phyloP scores from a whole-genome alignment of 2,797 vertebrate genomes.

The Cuniculus paca region DNA sequence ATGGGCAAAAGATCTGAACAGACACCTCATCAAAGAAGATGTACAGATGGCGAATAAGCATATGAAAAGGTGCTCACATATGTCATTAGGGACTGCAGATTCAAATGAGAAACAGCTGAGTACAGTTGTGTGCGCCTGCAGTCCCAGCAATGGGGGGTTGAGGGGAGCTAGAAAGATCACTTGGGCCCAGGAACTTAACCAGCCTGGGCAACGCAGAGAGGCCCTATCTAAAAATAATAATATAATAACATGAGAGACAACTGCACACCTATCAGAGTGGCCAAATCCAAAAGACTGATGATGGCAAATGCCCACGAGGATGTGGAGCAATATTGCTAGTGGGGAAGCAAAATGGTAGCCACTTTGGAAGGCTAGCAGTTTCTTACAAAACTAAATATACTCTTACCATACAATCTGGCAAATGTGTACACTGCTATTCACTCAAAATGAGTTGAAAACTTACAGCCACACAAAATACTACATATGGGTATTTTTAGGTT shows the following conservation, averaged over 20 bases:
- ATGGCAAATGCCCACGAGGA: background rate
- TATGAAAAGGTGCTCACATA: background rate
- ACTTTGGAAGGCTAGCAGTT: background rate
- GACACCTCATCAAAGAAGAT: constrained; percentile 4
- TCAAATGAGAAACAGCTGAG: background rate
- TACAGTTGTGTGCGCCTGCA: background rate
- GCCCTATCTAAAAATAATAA: background rate
- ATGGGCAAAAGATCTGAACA: constrained; percentile 43
- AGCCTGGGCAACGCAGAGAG: background rate
- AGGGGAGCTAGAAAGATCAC: background rate
- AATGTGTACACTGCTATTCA: background rate
- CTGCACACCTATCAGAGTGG: background rate
- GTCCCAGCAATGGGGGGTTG: background rate
- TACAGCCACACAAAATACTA: background rate
- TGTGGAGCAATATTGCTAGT: background rate
- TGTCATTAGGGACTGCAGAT: background rate
- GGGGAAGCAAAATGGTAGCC: background rate
- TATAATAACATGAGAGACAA: background rate
- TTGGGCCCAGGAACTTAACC: background rate
- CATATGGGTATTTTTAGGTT: background rate
- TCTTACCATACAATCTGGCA: background rate
- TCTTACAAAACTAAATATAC: constrained; percentile 33
- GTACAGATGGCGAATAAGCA: constrained; percentile 19
- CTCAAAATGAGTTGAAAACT: constrained; percentile 5
- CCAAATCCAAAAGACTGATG: background rate